Evolutionary conservation across 2,797 vertebrate species (phyloP).

Genomic region (Siniperca obscura): DNA sequence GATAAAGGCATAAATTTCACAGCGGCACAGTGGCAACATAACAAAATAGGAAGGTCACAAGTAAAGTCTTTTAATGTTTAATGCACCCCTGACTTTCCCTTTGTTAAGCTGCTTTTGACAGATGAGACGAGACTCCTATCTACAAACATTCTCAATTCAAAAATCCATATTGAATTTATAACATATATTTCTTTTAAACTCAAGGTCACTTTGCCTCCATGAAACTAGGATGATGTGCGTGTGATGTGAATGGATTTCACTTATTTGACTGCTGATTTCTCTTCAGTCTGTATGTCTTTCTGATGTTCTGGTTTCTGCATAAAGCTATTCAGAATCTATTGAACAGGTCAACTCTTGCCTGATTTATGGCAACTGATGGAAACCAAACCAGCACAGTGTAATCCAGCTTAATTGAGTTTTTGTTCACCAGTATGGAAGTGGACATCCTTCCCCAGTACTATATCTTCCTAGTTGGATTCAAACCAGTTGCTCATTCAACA

Average conservation of each 20-base stretch:
- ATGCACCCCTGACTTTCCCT: constrained; percentile 52
- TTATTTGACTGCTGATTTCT: constrained; percentile 41
- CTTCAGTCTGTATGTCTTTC: constrained; percentile 29
- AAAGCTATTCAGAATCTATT: constrained; percentile 26
- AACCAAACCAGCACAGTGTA: constrained; percentile 9
- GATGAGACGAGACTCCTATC: constrained; percentile 21
- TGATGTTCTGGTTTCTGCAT: constrained; percentile 27
- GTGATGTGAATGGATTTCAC: constrained; percentile 25
- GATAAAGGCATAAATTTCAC: constrained; percentile 68
- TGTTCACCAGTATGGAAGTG: not conserved
- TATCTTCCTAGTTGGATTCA: constrained; percentile 17
- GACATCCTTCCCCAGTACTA: constrained; percentile 3
- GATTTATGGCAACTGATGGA: constrained; percentile 17
- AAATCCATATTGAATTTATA: constrained; percentile 32
- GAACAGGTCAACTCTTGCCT: not conserved
- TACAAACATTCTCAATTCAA: constrained; percentile 31
- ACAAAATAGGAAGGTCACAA: constrained; percentile 65
- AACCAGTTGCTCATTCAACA: constrained; percentile 38
- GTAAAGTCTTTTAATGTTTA: constrained; percentile 65
- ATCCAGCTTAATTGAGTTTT: constrained; percentile 1
- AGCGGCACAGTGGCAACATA: constrained; percentile 50
- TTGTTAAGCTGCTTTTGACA: constrained; percentile 58
- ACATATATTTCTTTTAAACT: constrained; percentile 15
- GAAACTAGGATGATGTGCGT: constrained; percentile 11
- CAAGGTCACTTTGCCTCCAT: constrained; percentile 43